These are phyloP conservation scores for Pteropus alecto DNA, from an alignment of 2,113 vertebrate genomes.

Conservation along the genomic window DNA sequence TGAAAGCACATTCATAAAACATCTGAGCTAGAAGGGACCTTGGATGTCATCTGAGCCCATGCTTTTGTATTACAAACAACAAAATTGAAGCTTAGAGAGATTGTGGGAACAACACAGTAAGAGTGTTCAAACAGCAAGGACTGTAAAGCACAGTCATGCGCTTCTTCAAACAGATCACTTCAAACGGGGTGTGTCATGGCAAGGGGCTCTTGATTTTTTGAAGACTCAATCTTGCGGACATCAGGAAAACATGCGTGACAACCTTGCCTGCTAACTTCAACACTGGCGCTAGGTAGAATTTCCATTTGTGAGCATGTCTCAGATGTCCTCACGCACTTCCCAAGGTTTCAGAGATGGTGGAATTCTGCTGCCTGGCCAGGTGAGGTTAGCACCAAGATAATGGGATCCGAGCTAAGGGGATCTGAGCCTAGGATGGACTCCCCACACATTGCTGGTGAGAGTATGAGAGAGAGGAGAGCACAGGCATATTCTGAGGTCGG, in stretches of 20 bases:
- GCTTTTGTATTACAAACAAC: not conserved
- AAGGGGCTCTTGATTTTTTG: not conserved
- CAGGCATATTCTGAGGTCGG: not conserved
- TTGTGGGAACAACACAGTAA: not conserved
- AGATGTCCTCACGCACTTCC: not conserved
- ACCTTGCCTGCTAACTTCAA: not conserved
- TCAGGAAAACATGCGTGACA: not conserved
- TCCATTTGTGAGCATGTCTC: not conserved
- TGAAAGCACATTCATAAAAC: not conserved
- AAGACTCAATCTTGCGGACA: not conserved
- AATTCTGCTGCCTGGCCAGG: not conserved
- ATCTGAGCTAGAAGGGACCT: not conserved
- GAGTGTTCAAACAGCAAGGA: rapidly evolving
- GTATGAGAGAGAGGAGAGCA: not conserved
- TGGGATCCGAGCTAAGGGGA: not conserved
- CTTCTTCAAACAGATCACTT: not conserved
- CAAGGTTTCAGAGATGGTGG: not conserved
- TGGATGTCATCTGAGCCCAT: too few species aligned
- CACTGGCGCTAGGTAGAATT: not conserved
- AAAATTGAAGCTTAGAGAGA: not conserved
- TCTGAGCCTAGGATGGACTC: not conserved
- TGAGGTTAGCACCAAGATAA: not conserved
- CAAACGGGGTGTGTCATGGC: too few species aligned
- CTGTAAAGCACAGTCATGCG: not conserved
- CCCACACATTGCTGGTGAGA: not conserved